Percentiles rank a stretch among this genome's conserved stretches.
phyloP scores from a whole-genome alignment of 2,113 vertebrate species.

The Phylloscopus trochilus region DNA sequence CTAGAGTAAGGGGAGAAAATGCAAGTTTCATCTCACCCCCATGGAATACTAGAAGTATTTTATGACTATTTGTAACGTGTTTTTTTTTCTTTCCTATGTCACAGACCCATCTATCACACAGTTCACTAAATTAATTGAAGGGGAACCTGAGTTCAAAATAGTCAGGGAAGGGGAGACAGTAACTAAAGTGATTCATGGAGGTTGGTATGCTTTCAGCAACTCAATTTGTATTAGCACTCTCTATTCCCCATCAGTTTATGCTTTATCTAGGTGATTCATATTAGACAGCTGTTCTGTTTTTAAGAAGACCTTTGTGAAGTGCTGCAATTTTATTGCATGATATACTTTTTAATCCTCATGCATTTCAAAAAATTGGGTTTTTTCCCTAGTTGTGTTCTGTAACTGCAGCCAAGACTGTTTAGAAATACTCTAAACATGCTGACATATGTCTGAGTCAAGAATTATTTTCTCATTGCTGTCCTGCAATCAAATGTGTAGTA shows the following conservation, averaged over 20 bases:
- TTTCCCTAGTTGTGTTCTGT: not conserved
- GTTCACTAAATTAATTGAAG: slow-evolving; percentile 76
- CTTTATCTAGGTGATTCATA: not conserved
- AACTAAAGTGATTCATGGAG: slow-evolving; percentile 77
- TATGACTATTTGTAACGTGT: not conserved
- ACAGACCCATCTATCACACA: slow-evolving; percentile 73
- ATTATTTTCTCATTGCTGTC: not conserved
- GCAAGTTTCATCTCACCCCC: not conserved
- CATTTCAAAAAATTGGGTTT: not conserved
- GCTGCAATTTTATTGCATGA: not conserved
- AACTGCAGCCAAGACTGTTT: not conserved
- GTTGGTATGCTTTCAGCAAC: slow-evolving; percentile 50
- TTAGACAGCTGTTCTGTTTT: not conserved
- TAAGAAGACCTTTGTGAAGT: not conserved
- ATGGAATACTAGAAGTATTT: not conserved
- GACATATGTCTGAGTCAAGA: not conserved
- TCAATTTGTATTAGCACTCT: not conserved
- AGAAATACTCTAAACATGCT: not conserved
- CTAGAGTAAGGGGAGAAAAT: not conserved
- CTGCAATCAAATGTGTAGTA: not conserved
- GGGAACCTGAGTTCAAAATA: slow-evolving; percentile 74
- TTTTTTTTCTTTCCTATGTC: slow-evolving; percentile 47
- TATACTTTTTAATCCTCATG: not conserved
- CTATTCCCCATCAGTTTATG: not conserved
- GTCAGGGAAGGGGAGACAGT: slow-evolving; percentile 75